Evolutionary conservation across 2,888 invertebrate species (phyloP).

Genomic region (Xanthorhoe designata): DNA sequence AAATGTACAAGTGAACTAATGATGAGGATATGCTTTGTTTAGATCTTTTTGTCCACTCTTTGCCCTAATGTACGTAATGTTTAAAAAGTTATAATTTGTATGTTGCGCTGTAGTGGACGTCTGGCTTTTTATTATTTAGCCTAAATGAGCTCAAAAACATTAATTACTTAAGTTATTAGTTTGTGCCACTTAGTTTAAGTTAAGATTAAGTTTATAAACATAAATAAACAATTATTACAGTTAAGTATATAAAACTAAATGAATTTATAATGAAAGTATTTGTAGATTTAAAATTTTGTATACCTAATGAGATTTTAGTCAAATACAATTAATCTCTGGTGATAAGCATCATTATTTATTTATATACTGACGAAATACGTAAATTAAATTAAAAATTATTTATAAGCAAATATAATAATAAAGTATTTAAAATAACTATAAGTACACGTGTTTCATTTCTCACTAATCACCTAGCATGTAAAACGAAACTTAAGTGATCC

Average conservation of each 20-base stretch:
- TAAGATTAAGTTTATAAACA: background rate
- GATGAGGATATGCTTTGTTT: too few relatives aligned
- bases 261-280: background rate
- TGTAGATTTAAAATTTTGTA: background rate
- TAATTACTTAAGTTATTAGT: background rate
- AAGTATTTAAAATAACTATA: background rate
- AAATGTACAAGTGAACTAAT: too few relatives aligned
- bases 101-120: background rate
- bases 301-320: constrained; percentile 25
- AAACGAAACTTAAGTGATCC: too few relatives aligned
- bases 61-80: too few relatives aligned
- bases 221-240: background rate
- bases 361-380: constrained; percentile 4
- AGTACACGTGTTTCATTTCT: too few relatives aligned
- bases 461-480: too few relatives aligned
- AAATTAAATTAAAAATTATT: too few relatives aligned
- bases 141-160: background rate
- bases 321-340: constrained; percentile 17
- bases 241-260: background rate
- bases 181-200: constrained; percentile 8
- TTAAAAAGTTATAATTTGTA: background rate
- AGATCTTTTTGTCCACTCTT: too few relatives aligned
- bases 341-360: constrained; percentile 11
- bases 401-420: background rate
- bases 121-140: background rate